Evolutionary conservation across 1,140 invertebrate genomes (phyloP).

Genomic region (Chlorops oryzae): DNA sequence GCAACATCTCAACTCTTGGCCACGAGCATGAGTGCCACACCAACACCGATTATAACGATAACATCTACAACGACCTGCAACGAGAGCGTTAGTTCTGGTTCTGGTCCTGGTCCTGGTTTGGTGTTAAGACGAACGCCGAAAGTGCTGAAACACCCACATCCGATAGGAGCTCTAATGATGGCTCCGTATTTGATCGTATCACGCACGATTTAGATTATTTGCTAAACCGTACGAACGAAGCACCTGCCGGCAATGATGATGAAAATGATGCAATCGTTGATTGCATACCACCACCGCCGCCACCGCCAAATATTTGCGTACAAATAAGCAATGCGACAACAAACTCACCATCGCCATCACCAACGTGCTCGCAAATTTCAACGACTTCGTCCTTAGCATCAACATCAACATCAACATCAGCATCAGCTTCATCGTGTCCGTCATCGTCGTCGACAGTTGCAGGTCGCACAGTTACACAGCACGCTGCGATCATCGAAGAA

Average conservation of each 20-base stretch:
- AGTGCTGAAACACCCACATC: conserved; percentile 5
- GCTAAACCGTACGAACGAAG: conserved; percentile 54
- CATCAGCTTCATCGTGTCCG: too few relatives aligned
- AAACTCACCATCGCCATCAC: too few relatives aligned
- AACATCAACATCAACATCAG: too few relatives aligned
- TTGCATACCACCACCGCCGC: conserved; percentile 17
- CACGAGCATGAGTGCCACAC: background rate
- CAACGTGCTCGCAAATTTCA: too few relatives aligned
- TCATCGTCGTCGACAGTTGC: conserved; percentile 4
- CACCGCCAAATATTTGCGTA: conserved; percentile 16
- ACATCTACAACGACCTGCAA: conserved; percentile 20
- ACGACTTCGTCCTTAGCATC: too few relatives aligned
- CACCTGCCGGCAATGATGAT: conserved; percentile 19
- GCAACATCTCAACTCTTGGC: background rate
- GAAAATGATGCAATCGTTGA: conserved; percentile 13
- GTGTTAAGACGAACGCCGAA: background rate
- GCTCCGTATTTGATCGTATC: conserved; percentile 59
- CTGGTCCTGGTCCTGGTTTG: background rate
- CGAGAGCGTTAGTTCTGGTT: background rate
- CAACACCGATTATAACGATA: conserved; percentile 15
- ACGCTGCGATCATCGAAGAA: conserved; percentile 19
- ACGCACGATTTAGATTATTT: conserved; percentile 69
- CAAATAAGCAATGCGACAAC: too few relatives aligned
- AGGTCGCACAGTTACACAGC: conserved; percentile 8
- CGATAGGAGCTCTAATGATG: conserved; percentile 26